Evolutionary conservation across 2,113 vertebrate genomes (phyloP).

Genomic region (Aegithalos caudatus): DNA sequence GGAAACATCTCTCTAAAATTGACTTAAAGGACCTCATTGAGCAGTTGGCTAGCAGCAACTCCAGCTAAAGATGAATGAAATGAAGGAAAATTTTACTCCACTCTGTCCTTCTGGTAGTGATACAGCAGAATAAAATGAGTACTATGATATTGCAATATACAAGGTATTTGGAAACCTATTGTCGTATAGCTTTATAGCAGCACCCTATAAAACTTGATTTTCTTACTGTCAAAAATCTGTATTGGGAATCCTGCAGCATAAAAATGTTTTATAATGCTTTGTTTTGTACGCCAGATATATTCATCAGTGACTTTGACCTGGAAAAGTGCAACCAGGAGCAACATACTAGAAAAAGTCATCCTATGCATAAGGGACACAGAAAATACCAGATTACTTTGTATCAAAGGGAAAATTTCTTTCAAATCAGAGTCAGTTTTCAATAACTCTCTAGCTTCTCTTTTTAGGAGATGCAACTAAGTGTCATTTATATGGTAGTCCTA

Average conservation of each 20-base stretch:
- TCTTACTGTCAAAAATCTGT: background rate
- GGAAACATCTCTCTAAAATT: background rate
- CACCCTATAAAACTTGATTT: background rate
- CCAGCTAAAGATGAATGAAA: background rate
- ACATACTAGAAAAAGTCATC: background rate
- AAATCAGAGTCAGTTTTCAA: background rate
- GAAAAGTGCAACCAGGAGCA: background rate
- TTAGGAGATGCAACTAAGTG: background rate
- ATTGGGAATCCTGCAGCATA: background rate
- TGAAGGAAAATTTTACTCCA: background rate
- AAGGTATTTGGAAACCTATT: background rate
- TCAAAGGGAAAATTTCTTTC: background rate
- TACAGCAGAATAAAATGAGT: background rate
- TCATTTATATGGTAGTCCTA: background rate
- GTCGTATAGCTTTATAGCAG: background rate
- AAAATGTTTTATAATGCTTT: background rate
- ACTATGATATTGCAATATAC: background rate
- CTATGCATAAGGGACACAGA: background rate
- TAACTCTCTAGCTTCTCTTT: background rate
- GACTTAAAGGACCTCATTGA: background rate
- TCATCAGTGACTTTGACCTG: background rate
- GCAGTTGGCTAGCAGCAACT: background rate
- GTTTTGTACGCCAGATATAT: background rate
- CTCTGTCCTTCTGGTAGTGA: background rate
- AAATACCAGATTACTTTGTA: background rate